Evolutionary conservation across 1,140 invertebrate genomes (phyloP).

Genomic region (Rhynchophorus ferrugineus): DNA sequence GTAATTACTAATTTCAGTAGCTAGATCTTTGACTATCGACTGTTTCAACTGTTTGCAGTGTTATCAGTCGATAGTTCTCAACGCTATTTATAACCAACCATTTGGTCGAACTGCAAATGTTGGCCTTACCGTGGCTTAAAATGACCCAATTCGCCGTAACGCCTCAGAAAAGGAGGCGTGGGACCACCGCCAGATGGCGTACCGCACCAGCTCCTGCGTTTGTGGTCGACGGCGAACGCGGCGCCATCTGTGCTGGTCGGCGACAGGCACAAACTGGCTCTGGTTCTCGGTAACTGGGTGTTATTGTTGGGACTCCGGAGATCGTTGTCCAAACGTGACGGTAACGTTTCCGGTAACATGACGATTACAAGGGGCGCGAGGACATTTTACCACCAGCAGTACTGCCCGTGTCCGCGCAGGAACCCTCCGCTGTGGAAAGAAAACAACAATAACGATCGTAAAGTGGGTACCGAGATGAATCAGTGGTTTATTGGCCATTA

Average conservation of each 20-base stretch:
- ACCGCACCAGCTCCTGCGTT: constrained; percentile 37
- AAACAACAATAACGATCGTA: too few relatives aligned
- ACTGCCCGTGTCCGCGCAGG: too few relatives aligned
- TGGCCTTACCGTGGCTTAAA: constrained; percentile 36
- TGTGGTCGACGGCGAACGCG: constrained; percentile 29
- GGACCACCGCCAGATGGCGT: constrained; percentile 27
- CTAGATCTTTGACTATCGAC: too few relatives aligned
- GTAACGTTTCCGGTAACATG: constrained; percentile 35
- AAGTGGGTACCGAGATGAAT: too few relatives aligned
- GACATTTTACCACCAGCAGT: too few relatives aligned
- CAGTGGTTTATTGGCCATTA: too few relatives aligned
- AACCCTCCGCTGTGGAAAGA: too few relatives aligned
- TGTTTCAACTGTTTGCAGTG: too few relatives aligned
- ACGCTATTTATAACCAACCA: not conserved
- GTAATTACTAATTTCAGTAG: too few relatives aligned
- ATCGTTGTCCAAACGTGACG: constrained; percentile 33
- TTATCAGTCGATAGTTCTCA: too few relatives aligned
- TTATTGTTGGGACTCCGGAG: constrained; percentile 37
- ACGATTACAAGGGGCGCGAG: not conserved
- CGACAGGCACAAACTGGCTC: constrained; percentile 36
- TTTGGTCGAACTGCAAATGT: not conserved
- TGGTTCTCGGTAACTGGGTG: constrained; percentile 30
- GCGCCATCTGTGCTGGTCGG: constrained; percentile 24
- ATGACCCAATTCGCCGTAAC: constrained; percentile 38
- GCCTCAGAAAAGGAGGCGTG: constrained; percentile 23